Evolutionary conservation across 2,797 vertebrate genomes (phyloP), one percentile per base, ranked within the genome.

Genomic region (Yasuhikotakia modesta): DNA sequence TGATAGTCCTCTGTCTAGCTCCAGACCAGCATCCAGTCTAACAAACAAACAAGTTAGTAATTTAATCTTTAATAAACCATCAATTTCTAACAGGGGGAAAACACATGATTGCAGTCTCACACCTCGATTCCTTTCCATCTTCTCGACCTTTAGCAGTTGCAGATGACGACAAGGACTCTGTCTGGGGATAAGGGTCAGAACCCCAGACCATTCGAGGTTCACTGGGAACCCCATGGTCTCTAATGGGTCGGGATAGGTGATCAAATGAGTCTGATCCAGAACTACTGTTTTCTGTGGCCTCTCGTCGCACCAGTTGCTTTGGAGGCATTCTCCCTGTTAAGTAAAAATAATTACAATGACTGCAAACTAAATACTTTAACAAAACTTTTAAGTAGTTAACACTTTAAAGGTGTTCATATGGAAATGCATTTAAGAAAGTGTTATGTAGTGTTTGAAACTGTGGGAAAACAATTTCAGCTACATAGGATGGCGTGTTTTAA

Each of bases 141-240:
- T 97, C 96, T n/a, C 93, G 79, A 55, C 88, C 90, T 89, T 97
- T 97, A n/a, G 94, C 90, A 66, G 96, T 90, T 43, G 94, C 91
- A 69, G 88, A 86, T 80, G 95, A 91, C 1, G 92, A 92, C 63
- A 95, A 89, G 1, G 95, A 90, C 64, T 99, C 98, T 0, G 94
- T 21, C 0, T 93, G 95, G 7, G 95, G 89, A 81, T 98, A 99
- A 0, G 96, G 92, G 2, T 99, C 98, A 4, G 98, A 94, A 1
- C 96, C 96, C 97, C 98, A 99, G 78, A 98, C 93, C 89, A 97
- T 88, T 43, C 95, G 94, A 2, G 96, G 94, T 82, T 99, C 98
- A 45, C 94, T 90, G 0, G 96, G 90, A 64, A 97, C 84, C 0
- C 93, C 71, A 21, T 97, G 97, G 74, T 99, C 98, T 87, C 96